Evolutionary conservation across 2,113 vertebrate genomes (phyloP), one percentile per base, ranked within the genome.

Genomic region (Phainopepla nitens): DNA sequence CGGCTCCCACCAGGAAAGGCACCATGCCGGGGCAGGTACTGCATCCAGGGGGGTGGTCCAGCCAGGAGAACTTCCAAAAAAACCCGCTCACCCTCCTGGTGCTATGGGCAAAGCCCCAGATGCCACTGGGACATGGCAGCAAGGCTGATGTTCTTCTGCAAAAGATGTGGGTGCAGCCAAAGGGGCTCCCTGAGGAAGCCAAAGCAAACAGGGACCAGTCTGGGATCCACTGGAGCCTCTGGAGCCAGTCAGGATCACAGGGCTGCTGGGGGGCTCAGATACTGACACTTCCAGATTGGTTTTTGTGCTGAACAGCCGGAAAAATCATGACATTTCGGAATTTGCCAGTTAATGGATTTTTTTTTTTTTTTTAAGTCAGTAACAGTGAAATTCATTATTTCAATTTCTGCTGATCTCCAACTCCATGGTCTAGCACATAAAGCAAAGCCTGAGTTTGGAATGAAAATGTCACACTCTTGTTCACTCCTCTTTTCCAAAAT

Each of bases 1-100:
- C 0, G 0, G 82, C 79, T 71, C 64, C 0, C 2, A 24, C n/a
- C 0, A 0, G 83, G 39, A 75, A 8, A 11, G 18, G 58, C 1
- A 0, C 0, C 0, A 7, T 17, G 17, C 71, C 1, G 2, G 45
- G 39, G 56, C 73, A 89, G 54, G 44, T 13, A 51, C 13, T 0
- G 2, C 57, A 21, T 2, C 4, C 0, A 0, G 42, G 8, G 3
- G 1, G n/a, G 57, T 42, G 71, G 27, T 27, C 76, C 71, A 18
- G 21, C 51, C 33, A 1, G 7, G 36, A 80, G 64, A 47, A 42
- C 76, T 78, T 15, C 31, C 44, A 23, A 11, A 50, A 20, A 27
- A 5, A 0, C 0, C 36, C 20, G 53, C 45, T 76, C 1, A 0
- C 15, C 49, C 53, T 88, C 44, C 41, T 27, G 35, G 62, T 29